phyloP scores from a whole-genome alignment of 2,888 invertebrate species.

The Acleris holmiana region DNA sequence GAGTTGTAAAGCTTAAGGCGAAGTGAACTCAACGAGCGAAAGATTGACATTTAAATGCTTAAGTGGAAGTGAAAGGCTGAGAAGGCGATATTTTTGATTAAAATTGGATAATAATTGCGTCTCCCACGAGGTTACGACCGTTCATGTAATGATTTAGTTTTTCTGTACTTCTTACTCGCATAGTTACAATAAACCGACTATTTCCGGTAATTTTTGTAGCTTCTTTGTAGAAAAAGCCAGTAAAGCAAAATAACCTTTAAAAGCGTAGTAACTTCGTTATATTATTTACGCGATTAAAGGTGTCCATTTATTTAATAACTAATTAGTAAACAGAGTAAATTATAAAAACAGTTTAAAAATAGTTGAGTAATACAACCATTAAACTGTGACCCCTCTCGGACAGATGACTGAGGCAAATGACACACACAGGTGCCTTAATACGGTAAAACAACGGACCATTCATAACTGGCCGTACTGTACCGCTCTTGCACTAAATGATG shows the following conservation, averaged over 20 bases:
- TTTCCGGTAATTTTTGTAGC: slow-evolving; percentile 58
- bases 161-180: slow-evolving; percentile 64
- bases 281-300: neutral
- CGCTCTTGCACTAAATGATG: slow-evolving; percentile 55
- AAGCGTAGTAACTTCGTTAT: neutral
- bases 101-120: slow-evolving; percentile 84
- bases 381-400: slow-evolving; percentile 41
- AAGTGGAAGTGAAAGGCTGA: slow-evolving; percentile 82
- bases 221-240: slow-evolving; percentile 5
- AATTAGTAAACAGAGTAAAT: slow-evolving; percentile 51
- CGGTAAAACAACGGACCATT: slow-evolving; percentile 40
- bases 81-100: slow-evolving; percentile 82
- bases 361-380: slow-evolving; percentile 44
- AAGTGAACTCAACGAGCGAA: slow-evolving; percentile 56
- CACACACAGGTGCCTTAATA: slow-evolving; percentile 6
- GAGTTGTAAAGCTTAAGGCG: slow-evolving; percentile 55
- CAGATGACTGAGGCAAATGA: slow-evolving; percentile 21
- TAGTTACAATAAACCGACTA: slow-evolving; percentile 67
- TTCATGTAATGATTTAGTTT: slow-evolving; percentile 64
- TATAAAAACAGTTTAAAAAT: slow-evolving; percentile 52
- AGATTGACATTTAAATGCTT: slow-evolving; percentile 84
- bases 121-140: slow-evolving; percentile 75
- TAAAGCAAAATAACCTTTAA: too few species aligned
- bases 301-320: slow-evolving; percentile 25
- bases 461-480: slow-evolving; percentile 46